A percentile compares a stretch with the other conserved stretches of the same genome.
Evolutionary conservation across 1,140 invertebrate species (phyloP).

Genomic region (Danaus melanippus): DNA sequence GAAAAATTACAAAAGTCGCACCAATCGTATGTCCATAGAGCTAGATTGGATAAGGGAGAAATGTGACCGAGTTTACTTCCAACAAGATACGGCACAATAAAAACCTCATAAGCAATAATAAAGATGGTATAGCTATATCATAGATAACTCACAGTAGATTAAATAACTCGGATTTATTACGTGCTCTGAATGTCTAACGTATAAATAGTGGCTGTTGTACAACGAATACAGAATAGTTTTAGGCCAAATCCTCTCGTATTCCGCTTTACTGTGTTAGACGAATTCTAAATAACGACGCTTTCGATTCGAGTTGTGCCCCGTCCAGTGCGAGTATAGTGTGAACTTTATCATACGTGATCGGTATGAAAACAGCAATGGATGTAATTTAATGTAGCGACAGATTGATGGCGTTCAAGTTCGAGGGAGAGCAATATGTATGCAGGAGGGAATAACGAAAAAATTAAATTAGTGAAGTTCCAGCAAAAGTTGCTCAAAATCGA

Average conservation of each 20-base stretch:
- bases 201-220: constrained; percentile 38
- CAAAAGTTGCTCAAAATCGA: constrained; percentile 24
- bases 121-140: constrained; percentile 21
- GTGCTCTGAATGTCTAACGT: constrained; percentile 41
- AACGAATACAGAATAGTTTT: constrained; percentile 35
- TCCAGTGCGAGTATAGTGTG: constrained; percentile 2
- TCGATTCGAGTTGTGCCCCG: not conserved
- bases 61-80: constrained; percentile 11
- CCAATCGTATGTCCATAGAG: constrained; percentile 3
- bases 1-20: not conserved
- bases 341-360: not conserved
- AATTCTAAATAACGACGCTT: not conserved
- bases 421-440: constrained; percentile 16
- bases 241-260: constrained; percentile 27
- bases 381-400: not conserved
- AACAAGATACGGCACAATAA: constrained; percentile 22
- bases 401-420: not conserved
- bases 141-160: constrained; percentile 44
- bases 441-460: constrained; percentile 30
- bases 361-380: constrained; percentile 11
- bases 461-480: constrained; percentile 38
- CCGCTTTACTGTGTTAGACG: constrained; percentile 12
- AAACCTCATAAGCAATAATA: constrained; percentile 27
- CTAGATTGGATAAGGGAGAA: constrained; percentile 6
- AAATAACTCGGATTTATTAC: constrained; percentile 51